Base-by-base conservation (phyloP, 30 jellyfish, hydroid and myxozoan genomes). In the Aurelia sp. region DNA sequence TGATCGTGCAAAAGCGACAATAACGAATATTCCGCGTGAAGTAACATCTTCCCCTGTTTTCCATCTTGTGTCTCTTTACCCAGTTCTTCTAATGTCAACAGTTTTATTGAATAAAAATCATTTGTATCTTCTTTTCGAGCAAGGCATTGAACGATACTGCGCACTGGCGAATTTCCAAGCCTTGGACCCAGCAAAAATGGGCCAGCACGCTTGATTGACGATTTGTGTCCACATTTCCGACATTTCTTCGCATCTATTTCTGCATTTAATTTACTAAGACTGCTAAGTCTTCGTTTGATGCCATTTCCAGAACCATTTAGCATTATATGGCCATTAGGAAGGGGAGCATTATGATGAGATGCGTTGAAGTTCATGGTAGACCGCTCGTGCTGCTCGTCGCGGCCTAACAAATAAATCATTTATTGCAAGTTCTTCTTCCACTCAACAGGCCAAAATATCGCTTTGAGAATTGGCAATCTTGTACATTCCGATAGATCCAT, bases 111-210 rank as follows among this genome's bases (percentile, higher is more conserved):
- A 75, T 76, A 94, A 81, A 94, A 94, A 13, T 94, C 96, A 64
- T 90, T 90, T 13, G 99, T 84, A 59, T 93, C 97, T 85, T 89
- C 95, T 62, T 82, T 89, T 9, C 99, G 90, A 16, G 97, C 99
- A 60, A 94, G 82, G 67, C 99, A 94, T 55, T 94, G 97, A 35
- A 83, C 96, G 33, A 94, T 94, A 55, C 99, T 88, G 40, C 91
- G 83, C 19, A 90, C 97, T 64, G 97, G 97, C 77, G 97, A 90
- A 83, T 79, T 89, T 11, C 97, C 99, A 52, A 94, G 94, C 13
- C 96, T 21, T 23, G 99, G 99, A 51, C 99, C 99, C 20, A 94
- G 82, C 78, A 94, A 71, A 57, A 73, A 94, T 0, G 99, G 99
- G 9, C 99, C 99, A 20, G 99, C 99, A 27, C 95, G 93, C 53